Conservation (phyloP, 1,140 invertebrate species). For the Limonius californicus region DNA sequence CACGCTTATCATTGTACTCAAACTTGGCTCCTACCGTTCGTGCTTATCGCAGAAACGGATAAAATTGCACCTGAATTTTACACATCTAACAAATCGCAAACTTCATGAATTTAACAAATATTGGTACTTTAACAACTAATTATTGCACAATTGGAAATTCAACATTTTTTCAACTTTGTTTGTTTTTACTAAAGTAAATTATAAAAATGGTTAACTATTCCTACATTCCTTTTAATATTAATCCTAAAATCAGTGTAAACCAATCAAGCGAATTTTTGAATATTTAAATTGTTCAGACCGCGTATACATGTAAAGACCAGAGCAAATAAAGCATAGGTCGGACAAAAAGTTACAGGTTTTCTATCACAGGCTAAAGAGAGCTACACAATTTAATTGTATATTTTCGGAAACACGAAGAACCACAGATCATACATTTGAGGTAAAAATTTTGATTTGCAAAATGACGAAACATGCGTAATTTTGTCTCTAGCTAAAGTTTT, state of each 20-base stretch:
- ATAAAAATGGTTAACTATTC: too few relatives aligned
- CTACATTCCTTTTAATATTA: too few relatives aligned
- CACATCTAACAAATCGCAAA: constrained; percentile 20
- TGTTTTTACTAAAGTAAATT: too few relatives aligned
- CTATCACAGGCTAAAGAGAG: constrained; percentile 45
- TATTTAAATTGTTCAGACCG: not conserved
- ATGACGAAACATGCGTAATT: too few relatives aligned
- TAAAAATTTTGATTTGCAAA: too few relatives aligned
- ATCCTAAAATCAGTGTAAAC: constrained; percentile 11
- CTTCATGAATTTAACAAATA: not conserved
- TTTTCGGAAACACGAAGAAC: not conserved
- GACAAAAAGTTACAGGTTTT: constrained; percentile 26
- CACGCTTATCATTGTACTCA: constrained; percentile 38
- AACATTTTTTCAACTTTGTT: too few relatives aligned
- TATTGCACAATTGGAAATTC: not conserved
- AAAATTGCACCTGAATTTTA: constrained; percentile 29
- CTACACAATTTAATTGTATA: constrained; percentile 20
- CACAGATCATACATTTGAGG: too few relatives aligned
- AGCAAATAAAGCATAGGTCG: constrained; percentile 12
- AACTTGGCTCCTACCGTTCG: constrained; percentile 33
- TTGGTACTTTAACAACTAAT: not conserved
- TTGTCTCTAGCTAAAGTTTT: too few relatives aligned
- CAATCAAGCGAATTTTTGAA: constrained; percentile 2
- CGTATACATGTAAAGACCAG: constrained; percentile 1
- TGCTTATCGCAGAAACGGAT: not conserved